Base-by-base conservation (phyloP, 2,888 invertebrate species). In the Machimus rusticus region DNA sequence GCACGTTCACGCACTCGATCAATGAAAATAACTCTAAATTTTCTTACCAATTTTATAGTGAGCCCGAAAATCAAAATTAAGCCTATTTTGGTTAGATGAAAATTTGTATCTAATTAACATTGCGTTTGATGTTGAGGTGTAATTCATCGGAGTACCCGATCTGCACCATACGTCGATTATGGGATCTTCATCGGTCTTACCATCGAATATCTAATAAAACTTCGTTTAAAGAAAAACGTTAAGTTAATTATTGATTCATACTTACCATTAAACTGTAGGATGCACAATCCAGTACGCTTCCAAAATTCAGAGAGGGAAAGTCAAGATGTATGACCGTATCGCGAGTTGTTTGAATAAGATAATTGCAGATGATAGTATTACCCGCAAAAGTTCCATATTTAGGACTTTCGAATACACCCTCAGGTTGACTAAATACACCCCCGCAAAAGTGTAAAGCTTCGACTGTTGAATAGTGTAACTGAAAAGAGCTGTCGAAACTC, bases 381-480 rank as follows among this genome's bases (percentile, higher is more conserved):
- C 19, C 34, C 14, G 2, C 31, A 9, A 43, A 74, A 85, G 19
- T 46, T n/a, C 46, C 74, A 31, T 23, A 5, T n/a, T 28, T 39
- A 31, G 96, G 96, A 2, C 96, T 94, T 4, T 92, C 91, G 51
- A 98, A 94, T 89, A 94, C 94, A 0, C 97, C 98, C 66, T 90
- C 92, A 0, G 94, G 93, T 14, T 93, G 90, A 0, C 96, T 96
- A 89, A 94, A 95, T 55, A 94, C 91, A 0, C 97, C 98, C 2
- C 98, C 98, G 91, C 98, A 98, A 1, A 97, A 97, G 0, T 97
- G 97, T 77, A 95, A 91, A 2, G 96, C 95, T 90, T 95, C 94
- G 1, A 95, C 93, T 4, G 95, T 94, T 8, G 95, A 94, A 91
- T 96, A 98, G 43, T 96, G 95, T 87, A 98, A 94, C 92, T 97